Percentiles rank a stretch among this genome's conserved stretches.
Evolutionary conservation across 2,888 invertebrate species (phyloP).

Genomic region (Tachina lurida): DNA sequence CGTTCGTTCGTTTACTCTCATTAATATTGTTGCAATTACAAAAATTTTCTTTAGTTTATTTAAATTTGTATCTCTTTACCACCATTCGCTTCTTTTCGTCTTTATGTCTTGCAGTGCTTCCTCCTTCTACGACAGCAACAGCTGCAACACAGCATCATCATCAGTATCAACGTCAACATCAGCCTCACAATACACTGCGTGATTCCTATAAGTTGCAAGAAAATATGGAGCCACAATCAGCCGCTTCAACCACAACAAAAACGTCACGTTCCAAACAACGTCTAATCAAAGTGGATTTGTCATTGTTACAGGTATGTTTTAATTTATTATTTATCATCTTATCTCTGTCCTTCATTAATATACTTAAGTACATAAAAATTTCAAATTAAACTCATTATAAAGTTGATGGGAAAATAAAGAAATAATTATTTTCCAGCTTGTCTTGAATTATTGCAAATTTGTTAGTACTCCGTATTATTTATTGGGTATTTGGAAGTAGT

Average conservation of each 20-base stretch:
- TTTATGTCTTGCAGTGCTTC: constrained; percentile 81
- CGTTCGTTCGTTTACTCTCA: constrained; percentile 21
- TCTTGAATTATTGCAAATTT: constrained; percentile 51
- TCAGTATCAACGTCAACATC: constrained; percentile 66
- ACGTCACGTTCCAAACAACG: constrained; percentile 83
- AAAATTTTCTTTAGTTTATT: constrained; percentile 21
- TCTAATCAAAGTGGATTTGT: constrained; percentile 93
- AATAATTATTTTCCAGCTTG: constrained; percentile 45
- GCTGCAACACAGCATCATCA: constrained; percentile 62
- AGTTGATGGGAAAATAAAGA: neutral
- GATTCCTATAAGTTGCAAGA: constrained; percentile 77
- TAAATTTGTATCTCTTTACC: constrained; percentile 31
- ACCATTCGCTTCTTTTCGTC: constrained; percentile 43
- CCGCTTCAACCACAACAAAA: constrained; percentile 74
- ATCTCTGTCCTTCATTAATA: constrained; percentile 10
- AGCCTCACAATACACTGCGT: constrained; percentile 66
- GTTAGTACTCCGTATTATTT: constrained; percentile 58
- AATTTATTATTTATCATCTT: constrained; percentile 4
- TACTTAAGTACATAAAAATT: constrained; percentile 1
- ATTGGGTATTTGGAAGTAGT: constrained; percentile 53
- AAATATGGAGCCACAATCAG: constrained; percentile 79
- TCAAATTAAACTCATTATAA: neutral
- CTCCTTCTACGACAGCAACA: constrained; percentile 76
- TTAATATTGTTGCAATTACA: constrained; percentile 38
- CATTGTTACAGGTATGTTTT: constrained; percentile 87